Percentiles rank a stretch among this genome's conserved stretches.
Evolutionary conservation across 2,797 vertebrate genomes (phyloP).

Genomic region (Halcyon leucocephala): DNA sequence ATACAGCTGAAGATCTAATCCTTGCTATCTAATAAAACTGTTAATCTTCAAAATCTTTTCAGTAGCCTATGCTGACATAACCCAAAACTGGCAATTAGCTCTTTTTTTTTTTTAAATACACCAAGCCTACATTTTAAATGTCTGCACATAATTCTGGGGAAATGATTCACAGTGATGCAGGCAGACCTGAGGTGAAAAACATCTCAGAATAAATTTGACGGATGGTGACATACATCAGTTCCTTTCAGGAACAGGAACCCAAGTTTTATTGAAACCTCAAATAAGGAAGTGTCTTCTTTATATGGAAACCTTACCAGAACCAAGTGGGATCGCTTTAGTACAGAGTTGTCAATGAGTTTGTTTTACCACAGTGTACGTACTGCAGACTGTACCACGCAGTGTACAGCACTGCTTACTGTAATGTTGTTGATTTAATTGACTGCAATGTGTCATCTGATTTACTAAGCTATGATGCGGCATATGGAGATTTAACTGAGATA

Average conservation of each 20-base stretch:
- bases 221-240: constrained; percentile 5
- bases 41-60: neutral
- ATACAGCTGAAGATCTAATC: neutral
- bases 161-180: neutral
- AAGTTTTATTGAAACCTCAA: neutral
- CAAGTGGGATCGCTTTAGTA: neutral
- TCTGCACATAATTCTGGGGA: neutral
- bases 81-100: neutral
- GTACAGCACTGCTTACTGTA: neutral
- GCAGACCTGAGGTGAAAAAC: constrained; percentile 16
- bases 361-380: neutral
- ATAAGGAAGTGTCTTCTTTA: neutral
- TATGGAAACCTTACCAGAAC: neutral
- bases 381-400: neutral
- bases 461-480: neutral
- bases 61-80: neutral
- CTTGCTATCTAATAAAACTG: neutral
- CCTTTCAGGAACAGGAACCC: neutral
- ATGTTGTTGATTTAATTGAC: neutral
- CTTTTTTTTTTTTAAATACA: neutral
- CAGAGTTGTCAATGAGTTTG: accelerated
- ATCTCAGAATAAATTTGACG: neutral
- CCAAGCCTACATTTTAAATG: neutral
- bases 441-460: neutral
- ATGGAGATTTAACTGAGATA: neutral